These are phyloP conservation scores for Mesoligia furuncula DNA, from an alignment of 2,888 invertebrate species.

Conservation along the genomic window DNA sequence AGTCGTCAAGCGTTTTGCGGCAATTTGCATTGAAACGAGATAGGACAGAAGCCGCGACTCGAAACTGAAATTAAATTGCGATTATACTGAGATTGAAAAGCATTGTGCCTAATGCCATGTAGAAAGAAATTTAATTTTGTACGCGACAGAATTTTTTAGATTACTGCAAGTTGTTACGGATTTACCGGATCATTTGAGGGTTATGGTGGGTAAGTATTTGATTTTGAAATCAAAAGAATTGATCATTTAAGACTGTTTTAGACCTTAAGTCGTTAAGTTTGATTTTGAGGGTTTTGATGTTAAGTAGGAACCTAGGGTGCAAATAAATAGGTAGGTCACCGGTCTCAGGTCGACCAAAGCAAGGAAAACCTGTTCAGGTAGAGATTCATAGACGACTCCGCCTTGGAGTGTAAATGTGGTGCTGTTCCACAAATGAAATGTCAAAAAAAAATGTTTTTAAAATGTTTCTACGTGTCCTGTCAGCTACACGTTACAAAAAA, in stretches of 20 bases:
- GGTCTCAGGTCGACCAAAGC: no score
- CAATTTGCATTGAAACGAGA: constrained; percentile 85
- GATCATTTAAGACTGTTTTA: not conserved
- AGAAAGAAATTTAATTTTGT: constrained; percentile 79
- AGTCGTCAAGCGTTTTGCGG: constrained; percentile 75
- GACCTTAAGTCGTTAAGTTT: not conserved
- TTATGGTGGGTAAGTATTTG: not conserved
- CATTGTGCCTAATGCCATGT: constrained; percentile 74
- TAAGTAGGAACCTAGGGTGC: not conserved
- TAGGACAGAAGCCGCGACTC: constrained; percentile 75
- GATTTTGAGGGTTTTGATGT: not conserved
- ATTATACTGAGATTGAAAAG: constrained; percentile 78
- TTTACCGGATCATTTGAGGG: constrained; percentile 39
- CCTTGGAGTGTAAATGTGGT: no score
- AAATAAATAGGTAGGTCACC: no score
- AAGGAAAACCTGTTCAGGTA: no score
- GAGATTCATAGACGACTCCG: no score
- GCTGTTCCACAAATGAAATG: no score
- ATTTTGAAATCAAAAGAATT: constrained; percentile 8
- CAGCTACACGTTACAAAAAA: no score
- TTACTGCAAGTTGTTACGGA: constrained; percentile 48
- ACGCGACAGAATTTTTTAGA: constrained; percentile 68
- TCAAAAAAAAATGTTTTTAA: no score
- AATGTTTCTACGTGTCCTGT: no score
- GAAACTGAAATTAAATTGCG: constrained; percentile 81